Percentiles rank a stretch among this genome's conserved stretches.
Evolutionary conservation across 2,888 invertebrate species (phyloP).

Genomic region (Smittia sp.): DNA sequence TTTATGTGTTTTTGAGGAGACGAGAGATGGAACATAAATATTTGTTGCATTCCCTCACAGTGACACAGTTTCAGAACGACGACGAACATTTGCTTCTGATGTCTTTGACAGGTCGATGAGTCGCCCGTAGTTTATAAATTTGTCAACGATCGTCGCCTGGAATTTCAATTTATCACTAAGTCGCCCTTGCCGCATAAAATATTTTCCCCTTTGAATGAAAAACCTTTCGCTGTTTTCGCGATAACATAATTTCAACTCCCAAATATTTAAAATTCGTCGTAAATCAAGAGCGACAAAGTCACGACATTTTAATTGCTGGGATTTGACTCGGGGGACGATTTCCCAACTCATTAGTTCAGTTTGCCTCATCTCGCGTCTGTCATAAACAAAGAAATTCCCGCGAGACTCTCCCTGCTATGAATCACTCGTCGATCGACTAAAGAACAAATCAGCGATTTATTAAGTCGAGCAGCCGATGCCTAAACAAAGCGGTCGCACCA

Average conservation of each 20-base stretch:
- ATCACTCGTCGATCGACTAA: not conserved
- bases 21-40: slow-evolving; percentile 36
- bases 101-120: not conserved
- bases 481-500: not conserved
- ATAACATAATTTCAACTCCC: not conserved
- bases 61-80: not conserved
- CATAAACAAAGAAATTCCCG: not conserved
- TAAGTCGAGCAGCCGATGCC: not conserved
- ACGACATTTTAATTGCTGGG: not conserved
- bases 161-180: not conserved
- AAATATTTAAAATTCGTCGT: not conserved
- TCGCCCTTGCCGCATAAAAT: slow-evolving; percentile 9
- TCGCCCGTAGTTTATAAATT: not conserved
- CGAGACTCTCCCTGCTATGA: not conserved
- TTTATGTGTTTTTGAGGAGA: slow-evolving; percentile 38
- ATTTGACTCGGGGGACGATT: not conserved
- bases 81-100: not conserved
- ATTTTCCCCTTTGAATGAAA: not conserved
- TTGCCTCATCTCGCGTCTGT: not conserved
- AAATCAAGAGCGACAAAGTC: not conserved
- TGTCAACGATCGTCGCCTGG: not conserved
- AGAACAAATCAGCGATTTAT: not conserved
- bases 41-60: slow-evolving; percentile 8
- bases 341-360: not conserved
- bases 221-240: not conserved